Evolutionary conservation across 2,888 invertebrate genomes (phyloP), one percentile per base, ranked within the genome.

Genomic region (Drosophila kokeensis): DNA sequence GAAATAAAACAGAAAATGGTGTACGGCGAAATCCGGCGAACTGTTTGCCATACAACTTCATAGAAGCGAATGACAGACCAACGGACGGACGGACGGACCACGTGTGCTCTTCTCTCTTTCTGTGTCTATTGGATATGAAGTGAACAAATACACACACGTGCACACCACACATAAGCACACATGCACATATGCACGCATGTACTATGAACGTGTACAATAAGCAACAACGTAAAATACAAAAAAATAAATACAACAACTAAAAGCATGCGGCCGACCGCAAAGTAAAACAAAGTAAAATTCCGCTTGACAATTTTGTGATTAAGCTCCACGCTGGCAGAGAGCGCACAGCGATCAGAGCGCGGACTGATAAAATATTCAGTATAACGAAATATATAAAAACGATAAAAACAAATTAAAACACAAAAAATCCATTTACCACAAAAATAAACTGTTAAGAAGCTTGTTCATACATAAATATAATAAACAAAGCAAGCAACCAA

Each of bases 251-350:
- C 13, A 45, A 13, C 13, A 21, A 61, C 53, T 32, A 55, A 77
- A 73, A 87, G 53, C 89, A 84, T 87, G 84, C 79, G 81, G 78
- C 63, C 10, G 21, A 21, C 67, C 64, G 66, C 71, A 64, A 75
- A 79, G 50, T 27, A 64, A 77, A 75, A 64, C 38, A 27, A 29
- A 30, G n/a, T n/a, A n/a, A 50, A 63, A 70, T 72, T 86, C 58
- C 77, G 65, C 70, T 85, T 68, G 67, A 85, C 68, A 55, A 29
- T 21, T 76, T 58, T 60, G 50, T 50, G 30, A 65, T 38, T 53
- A 29, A 76, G 66, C 84, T 87, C 84, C 89, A 89, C 84, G 89
- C 68, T 83, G 89, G 87, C 84, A 89, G 45, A 57, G 63, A 55
- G 49, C 45, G 55, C 49, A 18, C 2, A 29, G 38, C 55, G 55